phyloP scores from a whole-genome alignment of 2,113 vertebrate genomes.

The Heterochromis multidens region DNA sequence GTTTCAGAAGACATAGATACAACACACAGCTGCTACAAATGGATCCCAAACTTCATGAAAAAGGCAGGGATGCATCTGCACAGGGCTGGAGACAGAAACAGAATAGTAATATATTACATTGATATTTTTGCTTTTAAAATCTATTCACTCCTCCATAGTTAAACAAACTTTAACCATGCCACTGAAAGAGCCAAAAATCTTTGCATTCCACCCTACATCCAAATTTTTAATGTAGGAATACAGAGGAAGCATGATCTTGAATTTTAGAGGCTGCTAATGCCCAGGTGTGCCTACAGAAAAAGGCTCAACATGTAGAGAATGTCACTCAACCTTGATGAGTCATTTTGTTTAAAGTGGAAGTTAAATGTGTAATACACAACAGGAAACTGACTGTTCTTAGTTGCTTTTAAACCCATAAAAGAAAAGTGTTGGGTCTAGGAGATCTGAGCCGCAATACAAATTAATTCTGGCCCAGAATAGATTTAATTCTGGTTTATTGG shows the following conservation, averaged over 20 bases:
- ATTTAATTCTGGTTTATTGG: neutral
- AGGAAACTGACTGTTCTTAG: neutral
- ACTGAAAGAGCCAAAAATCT: neutral
- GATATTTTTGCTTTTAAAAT: neutral
- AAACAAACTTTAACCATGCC: neutral
- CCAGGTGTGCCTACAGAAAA: neutral
- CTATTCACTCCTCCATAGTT: neutral
- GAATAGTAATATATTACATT: neutral
- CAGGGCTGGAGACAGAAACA: neutral
- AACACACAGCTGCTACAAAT: neutral
- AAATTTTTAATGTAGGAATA: neutral
- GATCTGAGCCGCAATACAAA: neutral
- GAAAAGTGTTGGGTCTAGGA: neutral
- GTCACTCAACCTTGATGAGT: conserved; percentile 8
- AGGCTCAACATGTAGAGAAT: neutral
- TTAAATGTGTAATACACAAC: neutral
- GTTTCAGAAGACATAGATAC: neutral
- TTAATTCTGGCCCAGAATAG: neutral
- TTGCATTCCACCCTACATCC: conserved; percentile 4
- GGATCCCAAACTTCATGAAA: neutral
- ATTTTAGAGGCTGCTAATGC: neutral
- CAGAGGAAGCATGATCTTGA: neutral
- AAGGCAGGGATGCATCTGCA: neutral
- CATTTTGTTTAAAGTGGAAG: conserved; percentile 16
- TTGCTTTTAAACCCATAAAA: neutral